A percentile compares a stretch with the other conserved stretches of the same genome.
These are phyloP conservation scores for Xylophagus ater DNA, from an alignment of 2,888 invertebrate genomes.

Conservation along the genomic window DNA sequence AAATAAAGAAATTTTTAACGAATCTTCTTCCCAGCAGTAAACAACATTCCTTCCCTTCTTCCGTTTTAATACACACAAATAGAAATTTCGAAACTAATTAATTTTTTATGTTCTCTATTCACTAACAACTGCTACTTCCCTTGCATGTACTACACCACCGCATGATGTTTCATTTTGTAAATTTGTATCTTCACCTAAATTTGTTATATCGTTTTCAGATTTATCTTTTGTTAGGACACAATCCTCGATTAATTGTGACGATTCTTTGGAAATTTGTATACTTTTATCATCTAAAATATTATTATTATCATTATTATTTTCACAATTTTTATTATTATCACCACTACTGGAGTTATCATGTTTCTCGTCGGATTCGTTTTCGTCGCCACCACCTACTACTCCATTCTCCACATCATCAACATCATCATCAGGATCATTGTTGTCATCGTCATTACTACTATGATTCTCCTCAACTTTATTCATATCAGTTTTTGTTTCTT, in stretches of 20 bases:
- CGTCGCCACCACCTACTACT: conserved; percentile 1
- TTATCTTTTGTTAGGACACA: conserved; percentile 15
- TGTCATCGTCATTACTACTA: conserved; percentile 21
- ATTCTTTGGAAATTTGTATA: conserved; percentile 12
- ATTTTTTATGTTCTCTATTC: conserved; percentile 29
- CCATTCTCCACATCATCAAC: conserved; percentile 16
- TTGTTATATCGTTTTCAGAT: conserved; percentile 10
- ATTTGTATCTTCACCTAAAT: conserved; percentile 12
- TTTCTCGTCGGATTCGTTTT: too few relatives aligned
- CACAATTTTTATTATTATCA: not conserved
- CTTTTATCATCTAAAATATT: not conserved
- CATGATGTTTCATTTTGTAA: conserved; percentile 15
- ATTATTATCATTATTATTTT: conserved; percentile 1
- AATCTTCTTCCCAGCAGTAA: too few relatives aligned
- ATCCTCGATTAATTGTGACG: conserved; percentile 16
- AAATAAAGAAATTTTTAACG: too few relatives aligned
- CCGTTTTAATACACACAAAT: too few relatives aligned
- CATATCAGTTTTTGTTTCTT: conserved; percentile 11
- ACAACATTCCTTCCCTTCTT: too few relatives aligned
- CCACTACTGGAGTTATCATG: not conserved
- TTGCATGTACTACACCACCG: conserved; percentile 20
- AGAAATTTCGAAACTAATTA: not conserved
- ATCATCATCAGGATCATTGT: conserved; percentile 19
- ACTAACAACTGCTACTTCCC: conserved; percentile 38
- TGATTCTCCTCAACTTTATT: conserved; percentile 22